A percentile compares a stretch with the other conserved stretches of the same genome.
These are phyloP conservation scores for Peromyscus nudipes DNA, from an alignment of 2,797 vertebrate species.

Conservation along the genomic window DNA sequence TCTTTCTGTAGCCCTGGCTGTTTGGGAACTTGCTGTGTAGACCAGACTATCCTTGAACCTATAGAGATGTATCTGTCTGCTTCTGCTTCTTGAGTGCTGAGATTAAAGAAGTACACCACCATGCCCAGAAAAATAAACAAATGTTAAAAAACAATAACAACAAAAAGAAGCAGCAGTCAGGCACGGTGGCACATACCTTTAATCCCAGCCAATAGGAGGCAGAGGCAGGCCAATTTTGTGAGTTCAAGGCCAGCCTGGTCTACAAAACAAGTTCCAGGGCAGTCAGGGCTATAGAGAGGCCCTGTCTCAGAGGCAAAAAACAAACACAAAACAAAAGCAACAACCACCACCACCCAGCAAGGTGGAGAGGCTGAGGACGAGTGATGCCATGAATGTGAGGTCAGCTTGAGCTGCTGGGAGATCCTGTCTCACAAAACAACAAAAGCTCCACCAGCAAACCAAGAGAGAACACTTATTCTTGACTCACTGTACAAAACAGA, in stretches of 20 bases:
- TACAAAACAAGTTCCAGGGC: not conserved
- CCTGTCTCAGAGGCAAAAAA: not conserved
- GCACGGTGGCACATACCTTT: not conserved
- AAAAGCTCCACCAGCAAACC: not conserved
- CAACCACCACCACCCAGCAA: not conserved
- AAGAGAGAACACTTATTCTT: not conserved
- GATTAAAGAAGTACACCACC: not conserved
- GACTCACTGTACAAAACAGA: not conserved
- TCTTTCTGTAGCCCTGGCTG: not conserved
- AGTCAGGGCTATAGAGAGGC: not conserved
- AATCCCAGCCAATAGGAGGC: not conserved
- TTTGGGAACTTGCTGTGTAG: not conserved
- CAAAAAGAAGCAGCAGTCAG: not conserved
- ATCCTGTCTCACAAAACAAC: not conserved
- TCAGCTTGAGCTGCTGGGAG: not conserved
- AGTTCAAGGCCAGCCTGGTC: not conserved
- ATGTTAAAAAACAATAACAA: not conserved
- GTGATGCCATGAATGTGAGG: not conserved
- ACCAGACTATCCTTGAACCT: not conserved
- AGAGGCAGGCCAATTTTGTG: not conserved
- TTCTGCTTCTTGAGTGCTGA: not conserved
- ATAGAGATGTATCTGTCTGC: not conserved
- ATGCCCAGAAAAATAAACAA: not conserved
- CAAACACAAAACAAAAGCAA: not conserved
- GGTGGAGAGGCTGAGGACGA: not conserved